Evolutionary conservation across 2,797 vertebrate species (phyloP), one percentile per base, ranked within the genome.

Genomic region (Lagodon rhomboides): DNA sequence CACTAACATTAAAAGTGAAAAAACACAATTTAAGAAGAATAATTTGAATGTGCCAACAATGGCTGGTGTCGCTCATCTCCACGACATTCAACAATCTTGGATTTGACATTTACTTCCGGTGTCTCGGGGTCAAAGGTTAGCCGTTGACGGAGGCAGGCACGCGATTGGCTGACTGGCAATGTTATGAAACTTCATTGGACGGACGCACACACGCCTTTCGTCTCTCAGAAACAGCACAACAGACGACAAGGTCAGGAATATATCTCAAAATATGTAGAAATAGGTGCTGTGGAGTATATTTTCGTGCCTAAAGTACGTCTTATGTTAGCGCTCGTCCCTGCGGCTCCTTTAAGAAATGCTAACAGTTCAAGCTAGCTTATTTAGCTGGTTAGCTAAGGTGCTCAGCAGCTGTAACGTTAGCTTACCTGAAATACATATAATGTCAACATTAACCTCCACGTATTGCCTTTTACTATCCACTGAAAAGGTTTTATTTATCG

Each of bases 181-280:
- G 89, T 90, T 92, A 20, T 88, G 71, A 85, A 80, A 82, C 59
- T 4, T 85, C 66, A 96, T 96, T 95, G 95, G 95, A 38, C 59
- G 9, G 22, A 51, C 50, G 0, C 1, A 44, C 65, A 81, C 83
- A 91, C 92, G 80, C 84, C 88, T 91, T 75, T 73, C 20, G 30
- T 25, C 68, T 12, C 22, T 34, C 65, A 17, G 38, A 54, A 20
- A 62, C 50, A 89, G 5, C 59, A 76, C 17, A 90, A 89, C 85
- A 89, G 76, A 85, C 67, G 51, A 73, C 93, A 96, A 96, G 96
- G 95, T 96, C 95, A 96, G 95, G 85, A 90, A 80, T 44, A 3
- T 27, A 11, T 18, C 18, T 1, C 23, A 25, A 47, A 59, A 53
- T 23, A 15, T 17, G 47, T 22, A 5, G 22, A 55, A 58, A 70